phyloP scores from a whole-genome alignment of 2,113 vertebrate species.

The Chamaea fasciata region DNA sequence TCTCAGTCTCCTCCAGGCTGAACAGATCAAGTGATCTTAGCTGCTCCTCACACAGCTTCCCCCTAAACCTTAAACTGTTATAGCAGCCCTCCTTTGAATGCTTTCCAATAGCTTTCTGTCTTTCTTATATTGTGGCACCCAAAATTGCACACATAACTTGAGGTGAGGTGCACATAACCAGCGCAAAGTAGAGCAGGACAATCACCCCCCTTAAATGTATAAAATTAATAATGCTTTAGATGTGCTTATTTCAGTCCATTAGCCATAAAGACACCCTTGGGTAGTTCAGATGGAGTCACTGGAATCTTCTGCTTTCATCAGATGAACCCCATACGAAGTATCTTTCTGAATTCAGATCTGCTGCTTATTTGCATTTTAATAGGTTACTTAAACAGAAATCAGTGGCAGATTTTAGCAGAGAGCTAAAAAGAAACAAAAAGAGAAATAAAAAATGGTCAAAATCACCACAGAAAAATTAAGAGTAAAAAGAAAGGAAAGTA shows the following conservation, averaged over 20 bases:
- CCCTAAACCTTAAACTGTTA: not conserved
- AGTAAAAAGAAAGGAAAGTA: not conserved
- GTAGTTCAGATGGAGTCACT: not conserved
- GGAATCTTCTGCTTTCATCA: not conserved
- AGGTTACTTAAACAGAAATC: not conserved
- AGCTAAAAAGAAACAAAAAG: not conserved
- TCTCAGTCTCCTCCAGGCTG: not conserved
- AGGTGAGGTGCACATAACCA: not conserved
- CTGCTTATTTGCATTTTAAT: not conserved
- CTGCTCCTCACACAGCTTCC: not conserved
- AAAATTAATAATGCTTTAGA: not conserved
- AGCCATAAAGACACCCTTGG: not conserved
- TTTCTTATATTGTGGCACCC: not conserved
- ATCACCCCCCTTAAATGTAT: not conserved
- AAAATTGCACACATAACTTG: not conserved
- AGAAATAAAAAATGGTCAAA: accelerated
- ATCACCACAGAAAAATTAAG: not conserved
- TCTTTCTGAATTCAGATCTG: not conserved
- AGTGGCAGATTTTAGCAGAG: not conserved
- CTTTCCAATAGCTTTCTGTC: not conserved
- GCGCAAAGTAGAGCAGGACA: not conserved
- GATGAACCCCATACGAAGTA: not conserved
- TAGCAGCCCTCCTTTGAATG: not conserved
- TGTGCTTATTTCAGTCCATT: not conserved
- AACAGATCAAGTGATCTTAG: not conserved